These are phyloP conservation scores for Drusus annulatus DNA, from an alignment of 1,140 invertebrate species.

Conservation along the genomic window DNA sequence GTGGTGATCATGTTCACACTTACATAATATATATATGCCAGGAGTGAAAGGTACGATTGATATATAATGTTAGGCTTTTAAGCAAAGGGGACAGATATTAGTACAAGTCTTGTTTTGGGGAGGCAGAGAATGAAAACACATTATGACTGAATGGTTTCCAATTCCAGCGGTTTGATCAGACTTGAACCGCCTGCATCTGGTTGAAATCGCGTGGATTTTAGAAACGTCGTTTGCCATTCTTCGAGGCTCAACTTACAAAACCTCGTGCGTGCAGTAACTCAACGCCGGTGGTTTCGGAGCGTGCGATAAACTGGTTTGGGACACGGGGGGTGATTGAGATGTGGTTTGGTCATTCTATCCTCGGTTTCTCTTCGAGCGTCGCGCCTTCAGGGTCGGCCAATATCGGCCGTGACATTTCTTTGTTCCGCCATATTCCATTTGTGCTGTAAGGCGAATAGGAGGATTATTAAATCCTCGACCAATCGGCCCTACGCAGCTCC, in stretches of 20 bases:
- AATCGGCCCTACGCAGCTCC: not conserved
- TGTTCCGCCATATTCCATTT: conserved; percentile 39
- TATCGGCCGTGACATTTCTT: conserved; percentile 43
- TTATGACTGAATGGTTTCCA: too few species aligned
- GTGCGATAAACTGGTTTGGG: not conserved
- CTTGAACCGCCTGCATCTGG: conserved; percentile 22
- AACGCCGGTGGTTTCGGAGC: not conserved
- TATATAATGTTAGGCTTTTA: not conserved
- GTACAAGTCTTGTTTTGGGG: too few species aligned
- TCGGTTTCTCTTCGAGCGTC: conserved; percentile 6
- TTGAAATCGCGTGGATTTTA: conserved; percentile 24
- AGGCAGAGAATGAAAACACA: too few species aligned
- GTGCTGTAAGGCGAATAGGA: conserved; percentile 24
- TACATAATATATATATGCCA: not conserved
- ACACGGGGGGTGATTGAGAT: not conserved
- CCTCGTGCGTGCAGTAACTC: not conserved
- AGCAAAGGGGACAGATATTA: not conserved
- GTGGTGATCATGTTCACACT: not conserved
- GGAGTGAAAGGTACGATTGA: not conserved
- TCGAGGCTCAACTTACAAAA: not conserved
- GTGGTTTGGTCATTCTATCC: conserved; percentile 14
- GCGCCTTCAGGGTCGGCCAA: conserved; percentile 32
- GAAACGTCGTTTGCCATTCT: conserved; percentile 36
- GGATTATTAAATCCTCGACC: conserved; percentile 3
- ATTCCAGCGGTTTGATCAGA: conserved; percentile 2